A percentile compares a stretch with the other conserved stretches of the same genome.
Evolutionary conservation across 2,888 invertebrate species (phyloP).

Genomic region (Acheta domesticus): DNA sequence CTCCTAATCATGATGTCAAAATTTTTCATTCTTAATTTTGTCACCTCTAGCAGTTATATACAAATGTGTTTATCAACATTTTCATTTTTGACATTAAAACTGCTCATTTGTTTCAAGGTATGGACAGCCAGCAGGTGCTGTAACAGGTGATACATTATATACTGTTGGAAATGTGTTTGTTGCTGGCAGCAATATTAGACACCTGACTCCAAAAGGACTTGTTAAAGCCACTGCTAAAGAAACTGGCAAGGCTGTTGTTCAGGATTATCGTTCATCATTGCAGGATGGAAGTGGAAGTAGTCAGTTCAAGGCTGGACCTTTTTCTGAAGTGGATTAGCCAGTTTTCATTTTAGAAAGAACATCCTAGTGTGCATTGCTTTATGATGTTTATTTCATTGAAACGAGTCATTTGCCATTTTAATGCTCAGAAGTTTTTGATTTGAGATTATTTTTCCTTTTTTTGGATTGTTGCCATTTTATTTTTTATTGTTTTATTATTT

Average conservation of each 20-base stretch:
- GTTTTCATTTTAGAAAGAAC: no score
- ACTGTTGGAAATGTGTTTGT: constrained; percentile 67
- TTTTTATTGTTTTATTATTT: no score
- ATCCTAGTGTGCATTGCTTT: no score
- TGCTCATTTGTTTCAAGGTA: constrained; percentile 53
- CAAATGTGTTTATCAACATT: no score
- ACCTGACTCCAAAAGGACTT: constrained; percentile 64
- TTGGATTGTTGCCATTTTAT: no score
- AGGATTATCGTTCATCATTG: constrained; percentile 42
- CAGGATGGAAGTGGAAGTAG: neutral
- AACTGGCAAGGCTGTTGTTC: constrained; percentile 56
- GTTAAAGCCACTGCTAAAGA: constrained; percentile 62
- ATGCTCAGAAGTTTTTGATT: no score
- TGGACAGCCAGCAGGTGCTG: constrained; percentile 61
- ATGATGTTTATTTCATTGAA: no score
- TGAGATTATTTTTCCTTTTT: no score
- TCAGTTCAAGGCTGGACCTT: neutral
- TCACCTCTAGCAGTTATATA: no score
- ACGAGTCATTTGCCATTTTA: no score
- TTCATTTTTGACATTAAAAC: neutral
- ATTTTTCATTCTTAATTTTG: no score
- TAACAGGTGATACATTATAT: constrained; percentile 63
- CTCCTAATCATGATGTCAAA: no score
- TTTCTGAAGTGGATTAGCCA: neutral
- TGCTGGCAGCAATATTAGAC: constrained; percentile 61